Base-by-base conservation (phyloP, 2,113 vertebrate genomes). In the Rattus rattus region DNA sequence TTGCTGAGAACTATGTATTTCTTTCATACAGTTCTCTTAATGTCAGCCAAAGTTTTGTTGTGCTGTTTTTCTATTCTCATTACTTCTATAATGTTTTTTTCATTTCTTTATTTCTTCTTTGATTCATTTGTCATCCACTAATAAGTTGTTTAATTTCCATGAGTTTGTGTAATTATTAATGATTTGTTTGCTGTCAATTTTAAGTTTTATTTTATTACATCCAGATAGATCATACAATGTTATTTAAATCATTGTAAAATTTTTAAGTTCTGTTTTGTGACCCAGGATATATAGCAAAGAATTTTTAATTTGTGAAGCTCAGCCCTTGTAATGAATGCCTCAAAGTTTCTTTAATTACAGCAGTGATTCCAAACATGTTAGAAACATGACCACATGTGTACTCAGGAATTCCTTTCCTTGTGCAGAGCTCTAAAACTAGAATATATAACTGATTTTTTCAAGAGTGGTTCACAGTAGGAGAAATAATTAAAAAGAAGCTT, bases 401-500 rank as follows among this genome's bases (percentile, higher is more conserved):
- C 94, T 95, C 36, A 96, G 47, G 20, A 84, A 43, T 76, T 36
- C 69, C 20, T 54, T 54, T 6, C 22, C 49, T 95, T 89, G 20
- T 1, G 54, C 8, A 17, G 2, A 96, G 4, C 90, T 49, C 88
- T 92, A 76, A 77, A 75, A 84, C 30, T 24, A 70, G 6, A 11
- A 13, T 70, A 75, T 24, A 70, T 83, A 94, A 92, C 14, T 94
- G 43, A 43, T 11, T 77, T 72, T 16, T n/a, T n/a, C n/a, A 75
- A 16, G 6, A 95, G 36, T 69, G 22, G 22, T 65, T 33, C 28
- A 93, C 39, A 54, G 81, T 88, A 84, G 84, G 81, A 93, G 47
- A 97, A 96, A 85, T 76, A 2, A 28, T 67, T 10, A 1, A 75
- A 95, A 89, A 30, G 36, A 81, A n/a, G 2, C 85, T 91, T 83